A percentile compares a stretch with the other conserved stretches of the same genome.
Evolutionary conservation across 2,888 invertebrate species (phyloP).

Genomic region (Clepsis dumicolana): DNA sequence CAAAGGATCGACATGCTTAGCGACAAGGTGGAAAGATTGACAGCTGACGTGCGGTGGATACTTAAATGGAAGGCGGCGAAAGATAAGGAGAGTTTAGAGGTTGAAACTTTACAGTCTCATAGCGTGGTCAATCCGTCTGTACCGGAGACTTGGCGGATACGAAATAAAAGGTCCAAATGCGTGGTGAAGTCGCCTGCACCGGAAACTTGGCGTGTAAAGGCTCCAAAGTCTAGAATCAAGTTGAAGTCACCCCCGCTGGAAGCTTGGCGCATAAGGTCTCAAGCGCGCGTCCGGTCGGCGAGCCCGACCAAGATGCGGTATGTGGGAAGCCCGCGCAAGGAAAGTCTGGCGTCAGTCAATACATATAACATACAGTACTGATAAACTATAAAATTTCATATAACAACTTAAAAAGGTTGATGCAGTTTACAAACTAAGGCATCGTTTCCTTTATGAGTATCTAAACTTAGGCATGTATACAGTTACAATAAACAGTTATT

Average conservation of each 20-base stretch:
- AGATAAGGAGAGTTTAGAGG: neutral
- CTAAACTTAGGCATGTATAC: neutral
- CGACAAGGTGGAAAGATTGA: neutral
- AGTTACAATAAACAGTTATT: too few relatives aligned
- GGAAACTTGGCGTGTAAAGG: neutral
- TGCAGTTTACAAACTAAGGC: neutral
- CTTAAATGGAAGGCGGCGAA: neutral
- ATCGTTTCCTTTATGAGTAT: neutral
- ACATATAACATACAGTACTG: neutral
- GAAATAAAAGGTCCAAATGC: neutral
- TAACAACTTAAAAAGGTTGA: neutral
- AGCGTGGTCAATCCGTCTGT: neutral
- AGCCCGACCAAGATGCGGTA: neutral
- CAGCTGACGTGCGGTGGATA: neutral
- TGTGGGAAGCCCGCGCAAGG: neutral
- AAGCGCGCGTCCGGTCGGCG: neutral
- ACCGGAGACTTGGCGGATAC: neutral
- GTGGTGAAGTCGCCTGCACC: neutral
- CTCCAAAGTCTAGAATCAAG: neutral
- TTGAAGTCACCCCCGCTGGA: neutral
- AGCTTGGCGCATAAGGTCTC: neutral
- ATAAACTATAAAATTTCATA: neutral
- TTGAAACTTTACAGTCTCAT: neutral
- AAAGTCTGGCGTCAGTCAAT: neutral
- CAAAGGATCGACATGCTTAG: slow-evolving; percentile 1